A percentile compares a stretch with the other conserved stretches of the same genome.
Conservation (phyloP, 2,888 invertebrate species). For the Allygus modestus region DNA sequence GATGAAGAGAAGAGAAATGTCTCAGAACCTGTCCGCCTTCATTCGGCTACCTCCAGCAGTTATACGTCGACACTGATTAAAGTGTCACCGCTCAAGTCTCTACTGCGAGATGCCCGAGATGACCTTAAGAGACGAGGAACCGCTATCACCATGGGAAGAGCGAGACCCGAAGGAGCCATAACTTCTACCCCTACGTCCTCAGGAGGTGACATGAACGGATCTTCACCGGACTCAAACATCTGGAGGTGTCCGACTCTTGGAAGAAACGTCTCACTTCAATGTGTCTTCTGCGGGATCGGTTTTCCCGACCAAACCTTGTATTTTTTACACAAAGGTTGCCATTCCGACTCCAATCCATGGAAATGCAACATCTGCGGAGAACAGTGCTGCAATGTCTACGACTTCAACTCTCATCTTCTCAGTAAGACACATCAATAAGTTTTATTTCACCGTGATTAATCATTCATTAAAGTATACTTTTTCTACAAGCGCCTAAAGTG, state of each 20-base stretch:
- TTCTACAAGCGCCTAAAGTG: neutral
- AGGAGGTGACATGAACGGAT: slow-evolving; percentile 49
- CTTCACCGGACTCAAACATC: slow-evolving; percentile 58
- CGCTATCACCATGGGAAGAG: slow-evolving; percentile 55
- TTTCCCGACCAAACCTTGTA: slow-evolving; percentile 98
- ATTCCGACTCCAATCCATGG: slow-evolving; percentile 98
- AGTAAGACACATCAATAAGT: slow-evolving; percentile 93
- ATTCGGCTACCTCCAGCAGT: slow-evolving; percentile 82
- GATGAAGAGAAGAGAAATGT: slow-evolving; percentile 75
- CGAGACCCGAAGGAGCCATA: slow-evolving; percentile 55
- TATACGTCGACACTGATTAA: slow-evolving; percentile 86
- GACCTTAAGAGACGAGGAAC: slow-evolving; percentile 82
- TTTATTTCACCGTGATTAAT: neutral
- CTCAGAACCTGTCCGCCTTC: slow-evolving; percentile 72
- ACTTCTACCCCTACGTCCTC: slow-evolving; percentile 63
- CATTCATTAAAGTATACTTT: too few relatives aligned
- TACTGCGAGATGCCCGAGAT: slow-evolving; percentile 90
- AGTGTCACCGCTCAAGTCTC: slow-evolving; percentile 90
- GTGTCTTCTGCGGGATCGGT: slow-evolving; percentile 94
- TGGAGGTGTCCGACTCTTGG: slow-evolving; percentile 63
- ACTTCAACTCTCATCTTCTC: slow-evolving; percentile 96
- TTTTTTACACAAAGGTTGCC: slow-evolving; percentile 98
- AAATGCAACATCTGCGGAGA: slow-evolving; percentile 99
- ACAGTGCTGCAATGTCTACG: slow-evolving; percentile 95
- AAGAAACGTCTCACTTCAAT: slow-evolving; percentile 79